Evolutionary conservation across 2,797 vertebrate species (phyloP).

Genomic region (Coluber constrictor): DNA sequence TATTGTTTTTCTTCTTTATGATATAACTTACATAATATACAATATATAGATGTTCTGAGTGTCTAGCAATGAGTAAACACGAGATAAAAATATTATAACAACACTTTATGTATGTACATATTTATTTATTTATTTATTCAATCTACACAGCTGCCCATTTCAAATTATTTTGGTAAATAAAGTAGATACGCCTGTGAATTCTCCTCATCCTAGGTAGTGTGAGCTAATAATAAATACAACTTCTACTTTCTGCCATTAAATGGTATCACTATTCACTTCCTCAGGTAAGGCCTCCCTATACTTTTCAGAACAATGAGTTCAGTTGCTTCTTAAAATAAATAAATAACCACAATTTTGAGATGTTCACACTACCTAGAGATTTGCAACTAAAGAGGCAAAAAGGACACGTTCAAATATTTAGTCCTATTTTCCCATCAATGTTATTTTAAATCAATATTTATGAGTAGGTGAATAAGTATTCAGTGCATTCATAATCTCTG

Average conservation of each 20-base stretch:
- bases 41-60: not conserved
- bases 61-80: not conserved
- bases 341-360: not conserved
- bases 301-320: not conserved
- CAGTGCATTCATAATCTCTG: rapidly evolving
- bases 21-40: not conserved
- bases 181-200: not conserved
- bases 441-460: conserved; percentile 5
- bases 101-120: not conserved
- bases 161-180: not conserved
- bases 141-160: not conserved
- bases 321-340: rapidly evolving
- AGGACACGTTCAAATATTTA: conserved; percentile 15
- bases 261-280: not conserved
- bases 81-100: not conserved
- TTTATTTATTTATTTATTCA: not conserved
- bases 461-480: not conserved
- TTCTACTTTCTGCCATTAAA: not conserved
- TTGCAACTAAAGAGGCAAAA: not conserved
- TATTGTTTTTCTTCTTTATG: not conserved
- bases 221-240: not conserved
- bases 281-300: not conserved
- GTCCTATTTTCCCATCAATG: not conserved
- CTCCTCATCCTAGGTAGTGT: not conserved
- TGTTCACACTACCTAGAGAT: not conserved